Evolutionary conservation across 2,797 vertebrate species (phyloP).

Genomic region (Echeneis naucrates): DNA sequence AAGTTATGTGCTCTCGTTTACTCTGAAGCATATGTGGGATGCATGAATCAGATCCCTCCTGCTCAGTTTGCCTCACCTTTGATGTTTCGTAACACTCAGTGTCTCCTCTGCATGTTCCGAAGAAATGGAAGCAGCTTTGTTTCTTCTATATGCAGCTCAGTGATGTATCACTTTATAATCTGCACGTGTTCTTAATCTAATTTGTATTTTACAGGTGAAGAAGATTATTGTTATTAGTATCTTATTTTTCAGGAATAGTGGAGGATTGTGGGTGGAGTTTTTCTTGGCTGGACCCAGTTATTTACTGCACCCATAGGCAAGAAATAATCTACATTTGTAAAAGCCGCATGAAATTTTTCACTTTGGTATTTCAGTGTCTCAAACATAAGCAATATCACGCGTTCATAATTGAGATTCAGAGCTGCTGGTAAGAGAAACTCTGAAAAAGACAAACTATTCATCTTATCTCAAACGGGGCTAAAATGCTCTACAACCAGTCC

Average conservation of each 20-base stretch:
- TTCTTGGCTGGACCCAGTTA: neutral
- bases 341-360: neutral
- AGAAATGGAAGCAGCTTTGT: neutral
- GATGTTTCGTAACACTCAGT: slow-evolving; percentile 28
- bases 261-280: neutral
- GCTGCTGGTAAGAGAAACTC: neutral
- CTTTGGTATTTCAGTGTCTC: neutral
- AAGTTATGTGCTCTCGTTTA: slow-evolving; percentile 31
- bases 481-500: neutral
- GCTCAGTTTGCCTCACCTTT: slow-evolving; percentile 19
- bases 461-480: neutral
- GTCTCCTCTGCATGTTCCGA: slow-evolving; percentile 9
- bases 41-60: slow-evolving; percentile 21
- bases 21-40: slow-evolving; percentile 44
- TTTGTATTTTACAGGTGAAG: neutral
- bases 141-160: neutral
- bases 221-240: too few species aligned
- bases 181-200: neutral
- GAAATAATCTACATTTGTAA: neutral
- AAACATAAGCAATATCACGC: neutral
- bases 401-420: neutral
- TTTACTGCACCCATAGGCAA: neutral
- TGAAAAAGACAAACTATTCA: neutral
- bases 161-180: neutral
- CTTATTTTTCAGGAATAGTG: neutral